Evolutionary conservation across 2,113 vertebrate genomes (phyloP), one percentile per base, ranked within the genome.

Genomic region (Dryoscopus gambensis): DNA sequence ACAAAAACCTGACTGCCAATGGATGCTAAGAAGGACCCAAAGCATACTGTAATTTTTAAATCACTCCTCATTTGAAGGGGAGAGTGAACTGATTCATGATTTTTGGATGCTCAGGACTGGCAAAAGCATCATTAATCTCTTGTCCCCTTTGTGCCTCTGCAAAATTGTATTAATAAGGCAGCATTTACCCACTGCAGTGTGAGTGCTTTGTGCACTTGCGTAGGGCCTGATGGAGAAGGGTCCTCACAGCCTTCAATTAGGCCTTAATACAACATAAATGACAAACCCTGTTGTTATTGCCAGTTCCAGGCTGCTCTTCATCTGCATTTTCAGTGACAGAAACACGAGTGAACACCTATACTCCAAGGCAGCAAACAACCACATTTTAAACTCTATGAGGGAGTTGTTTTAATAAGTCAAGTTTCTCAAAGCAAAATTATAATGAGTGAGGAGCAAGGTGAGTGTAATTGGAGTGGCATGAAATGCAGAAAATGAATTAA

Each of bases 391-490:
- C 27, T 15, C 46, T 69, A 11, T 0, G 0, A 75, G n/a, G 59
- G 28, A 84, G n/a, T 44, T 2, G 27, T 76, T 85, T 82, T 47
- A 96, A 15, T 50, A 92, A 93, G 71, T 83, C n/a, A 79, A 76
- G 23, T 93, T 96, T 82, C 87, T 85, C 53, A 47, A 87, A 68
- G 60, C 60, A 89, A 78, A 89, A 87, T 92, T 62, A 71, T 77
- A 76, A 77, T 74, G 67, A 89, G 63, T 40, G 52, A 68, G 80
- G 65, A 93, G 60, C 7, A 42, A 86, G 73, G 52, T 59, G 56
- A 78, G 30, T n/a, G 65, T 64, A 85, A 93, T 76, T 91, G 57
- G 50, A 87, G 60, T 85, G 70, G 79, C 1, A 3, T 39, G 81
- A 93, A 95, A 84, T 73, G 46, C 57, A 91, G 84, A 46, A 93